Conservation (phyloP, 2,888 invertebrate genomes). For the Cantharis nigra region DNA sequence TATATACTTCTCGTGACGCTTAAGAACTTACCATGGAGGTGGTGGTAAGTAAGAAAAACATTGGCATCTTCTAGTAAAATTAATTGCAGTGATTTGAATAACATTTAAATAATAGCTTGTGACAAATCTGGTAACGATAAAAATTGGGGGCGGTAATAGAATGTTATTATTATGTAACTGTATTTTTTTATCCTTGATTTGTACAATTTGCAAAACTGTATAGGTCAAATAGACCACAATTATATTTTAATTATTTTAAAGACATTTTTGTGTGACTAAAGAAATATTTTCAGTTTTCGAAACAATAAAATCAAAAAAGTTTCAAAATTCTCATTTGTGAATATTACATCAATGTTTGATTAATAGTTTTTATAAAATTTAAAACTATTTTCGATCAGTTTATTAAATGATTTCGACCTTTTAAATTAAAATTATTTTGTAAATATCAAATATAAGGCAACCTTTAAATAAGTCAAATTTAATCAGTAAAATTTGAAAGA, state of each 20-base stretch:
- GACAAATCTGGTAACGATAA: conserved; percentile 1
- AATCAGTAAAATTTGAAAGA: not conserved
- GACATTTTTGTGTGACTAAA: not conserved
- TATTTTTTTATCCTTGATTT: conserved; percentile 1
- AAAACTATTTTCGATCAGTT: not conserved
- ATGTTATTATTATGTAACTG: conserved; percentile 1
- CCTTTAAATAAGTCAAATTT: not conserved
- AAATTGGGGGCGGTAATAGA: conserved; percentile 12
- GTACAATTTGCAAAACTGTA: not conserved
- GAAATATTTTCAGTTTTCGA: not conserved
- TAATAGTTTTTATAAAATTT: not conserved
- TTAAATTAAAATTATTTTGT: not conserved
- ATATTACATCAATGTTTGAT: not conserved
- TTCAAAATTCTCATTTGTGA: not conserved
- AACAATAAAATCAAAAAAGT: not conserved
- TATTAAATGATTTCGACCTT: not conserved
- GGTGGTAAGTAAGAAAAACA: conserved; percentile 36
- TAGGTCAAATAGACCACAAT: not conserved
- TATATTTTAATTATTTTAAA: not conserved
- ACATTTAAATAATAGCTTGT: not conserved
- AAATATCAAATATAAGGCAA: not conserved
- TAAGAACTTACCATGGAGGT: conserved; percentile 28
- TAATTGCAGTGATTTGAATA: conserved; percentile 5
- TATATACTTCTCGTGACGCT: conserved; percentile 24
- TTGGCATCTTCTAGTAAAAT: not conserved